A percentile compares a stretch with the other conserved stretches of the same genome.
phyloP scores from a whole-genome alignment of 2,888 invertebrate genomes.

The Eupeodes latifasciatus region DNA sequence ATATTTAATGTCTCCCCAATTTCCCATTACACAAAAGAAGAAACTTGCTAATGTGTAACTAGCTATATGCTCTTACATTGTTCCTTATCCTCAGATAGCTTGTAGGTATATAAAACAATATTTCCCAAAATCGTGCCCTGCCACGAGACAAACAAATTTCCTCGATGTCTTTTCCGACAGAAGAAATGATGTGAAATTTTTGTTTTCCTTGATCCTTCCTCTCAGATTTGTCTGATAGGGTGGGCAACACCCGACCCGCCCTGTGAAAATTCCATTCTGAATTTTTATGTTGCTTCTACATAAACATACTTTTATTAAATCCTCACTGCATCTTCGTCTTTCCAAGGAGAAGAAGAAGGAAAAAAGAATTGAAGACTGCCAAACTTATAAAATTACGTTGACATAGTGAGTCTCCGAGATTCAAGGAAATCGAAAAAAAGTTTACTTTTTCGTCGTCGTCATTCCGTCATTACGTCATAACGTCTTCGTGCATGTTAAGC shows the following conservation, averaged over 20 bases:
- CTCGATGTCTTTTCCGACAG: conserved; percentile 50
- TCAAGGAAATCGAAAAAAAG: conserved; percentile 43
- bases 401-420: conserved; percentile 23
- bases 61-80: conserved; percentile 14
- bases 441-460: conserved; percentile 21
- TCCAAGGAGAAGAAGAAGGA: too few species aligned
- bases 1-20: conserved; percentile 17
- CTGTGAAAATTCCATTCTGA: conserved; percentile 51
- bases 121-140: conserved; percentile 42
- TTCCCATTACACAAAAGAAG: too few species aligned
- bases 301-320: too few species aligned
- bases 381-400: conserved; percentile 21
- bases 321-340: too few species aligned
- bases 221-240: conserved; percentile 19
- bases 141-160: conserved; percentile 58
- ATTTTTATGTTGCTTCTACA: background rate
- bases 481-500: background rate
- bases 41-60: too few species aligned
- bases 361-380: background rate
- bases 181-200: conserved; percentile 33
- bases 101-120: too few species aligned
- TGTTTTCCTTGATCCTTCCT: background rate
- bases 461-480: conserved; percentile 55
- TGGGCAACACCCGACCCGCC: conserved; percentile 8
- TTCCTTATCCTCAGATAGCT: background rate